Evolutionary conservation across 2,113 vertebrate species (phyloP), one percentile per base, ranked within the genome.

Genomic region (Sinocyclocheilus grahami): DNA sequence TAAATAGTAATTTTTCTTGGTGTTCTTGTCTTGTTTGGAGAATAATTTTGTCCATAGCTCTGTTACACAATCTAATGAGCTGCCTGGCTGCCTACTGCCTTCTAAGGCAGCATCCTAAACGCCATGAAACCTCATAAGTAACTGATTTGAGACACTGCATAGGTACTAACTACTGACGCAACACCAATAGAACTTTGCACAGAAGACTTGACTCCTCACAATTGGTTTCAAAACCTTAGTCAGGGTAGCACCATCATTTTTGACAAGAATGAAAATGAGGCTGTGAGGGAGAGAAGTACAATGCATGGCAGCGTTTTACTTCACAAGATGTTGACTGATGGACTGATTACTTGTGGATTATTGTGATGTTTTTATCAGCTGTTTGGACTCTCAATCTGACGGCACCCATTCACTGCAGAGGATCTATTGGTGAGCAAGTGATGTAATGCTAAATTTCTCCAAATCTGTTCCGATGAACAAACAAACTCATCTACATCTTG

Each of bases 1-100:
- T 53, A 82, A 82, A 82, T 71, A 82, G 46, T 71, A 46, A 69
- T 69, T 82, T 82, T 71, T 82, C 46, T 71, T 33, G 10, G 24
- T 53, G 80, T 53, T 33, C 46, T 22, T 37, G 63, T 69, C 80
- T 51, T 82, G 46, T 51, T 37, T 82, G 80, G 24, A 48, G 37
- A 53, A 53, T 82, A 33, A 37, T 53, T 27, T 30, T 71, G 46
- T 82, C 63, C 46, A 51, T 51, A 69, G 27, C 24, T 78, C 48
- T 53, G 76, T 55, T 78, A 55, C 48, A 51, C 46, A 78, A 78
- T 30, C 14, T 78, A 78, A 78, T 78, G 24, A 27, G 24, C 24
- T 53, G n/a, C 24, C n/a, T 53, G 24, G 24, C 46, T 53, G 13
- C 24, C 42, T 53, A 16, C 24, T 77, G 42, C 75, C 24, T 77